These are phyloP conservation scores for Cyclophora punctaria DNA, from an alignment of 2,888 invertebrate species.

Conservation along the genomic window DNA sequence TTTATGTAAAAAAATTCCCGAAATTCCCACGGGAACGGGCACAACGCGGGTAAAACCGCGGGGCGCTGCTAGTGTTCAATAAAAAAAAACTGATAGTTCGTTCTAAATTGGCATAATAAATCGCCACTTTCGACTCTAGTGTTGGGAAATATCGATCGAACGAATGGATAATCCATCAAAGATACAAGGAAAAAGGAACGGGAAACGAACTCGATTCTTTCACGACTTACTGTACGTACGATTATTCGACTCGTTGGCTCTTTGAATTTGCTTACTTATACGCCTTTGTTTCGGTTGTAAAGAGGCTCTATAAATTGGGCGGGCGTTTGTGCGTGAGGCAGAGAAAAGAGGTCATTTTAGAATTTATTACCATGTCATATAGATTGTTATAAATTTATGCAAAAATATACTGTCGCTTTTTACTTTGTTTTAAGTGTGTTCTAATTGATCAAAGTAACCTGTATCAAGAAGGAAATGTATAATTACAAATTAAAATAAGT, in stretches of 20 bases:
- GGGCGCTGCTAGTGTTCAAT: too few relatives aligned
- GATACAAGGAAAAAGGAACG: constrained; percentile 14
- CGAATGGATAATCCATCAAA: constrained; percentile 25
- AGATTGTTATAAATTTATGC: too few relatives aligned
- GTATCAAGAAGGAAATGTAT: too few relatives aligned
- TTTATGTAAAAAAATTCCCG: too few relatives aligned
- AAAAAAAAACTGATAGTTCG: constrained; percentile 6
- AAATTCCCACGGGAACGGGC: too few relatives aligned
- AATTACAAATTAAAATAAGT: too few relatives aligned
- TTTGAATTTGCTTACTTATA: background rate
- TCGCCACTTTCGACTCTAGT: constrained; percentile 4
- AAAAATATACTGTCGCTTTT: too few relatives aligned
- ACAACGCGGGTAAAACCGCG: too few relatives aligned
- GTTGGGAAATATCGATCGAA: constrained; percentile 22
- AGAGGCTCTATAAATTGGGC: background rate
- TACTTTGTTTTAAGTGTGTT: too few relatives aligned
- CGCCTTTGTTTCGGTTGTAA: background rate
- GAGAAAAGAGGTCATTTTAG: background rate
- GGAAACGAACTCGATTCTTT: constrained; percentile 15
- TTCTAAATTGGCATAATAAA: constrained; percentile 9
- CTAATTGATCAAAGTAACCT: too few relatives aligned
- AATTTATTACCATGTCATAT: too few relatives aligned
- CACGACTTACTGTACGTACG: constrained; percentile 17
- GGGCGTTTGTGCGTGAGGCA: background rate
- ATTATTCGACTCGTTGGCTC: constrained; percentile 12